Conservation (phyloP, 1,140 invertebrate species). For the Drosophila setifemur region DNA sequence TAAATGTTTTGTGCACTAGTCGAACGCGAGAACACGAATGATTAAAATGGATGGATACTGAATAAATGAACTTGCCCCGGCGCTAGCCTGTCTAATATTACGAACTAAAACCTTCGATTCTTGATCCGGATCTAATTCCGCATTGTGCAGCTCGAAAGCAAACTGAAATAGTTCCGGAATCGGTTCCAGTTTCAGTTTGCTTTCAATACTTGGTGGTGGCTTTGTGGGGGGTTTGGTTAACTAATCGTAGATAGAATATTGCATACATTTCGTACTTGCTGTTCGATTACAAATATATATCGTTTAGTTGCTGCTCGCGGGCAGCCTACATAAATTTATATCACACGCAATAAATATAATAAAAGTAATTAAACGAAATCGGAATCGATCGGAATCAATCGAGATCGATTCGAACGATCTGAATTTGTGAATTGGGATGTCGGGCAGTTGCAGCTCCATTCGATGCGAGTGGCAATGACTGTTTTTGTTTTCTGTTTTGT, state of each 20-base stretch:
- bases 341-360: conserved; percentile 77
- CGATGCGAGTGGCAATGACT: conserved; percentile 79
- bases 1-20: conserved; percentile 56
- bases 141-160: conserved; percentile 62
- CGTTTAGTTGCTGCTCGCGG: conserved; percentile 27
- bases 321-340: conserved; percentile 73
- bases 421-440: conserved; percentile 11
- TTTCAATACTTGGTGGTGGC: conserved; percentile 43
- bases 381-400: conserved; percentile 34
- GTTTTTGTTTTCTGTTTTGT: no score
- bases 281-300: conserved; percentile 50
- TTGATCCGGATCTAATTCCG: neutral
- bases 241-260: conserved; percentile 54
- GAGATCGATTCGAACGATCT: neutral
- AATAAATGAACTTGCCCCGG: conserved; percentile 53
- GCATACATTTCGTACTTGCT: conserved; percentile 53
- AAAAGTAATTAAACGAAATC: conserved; percentile 48
- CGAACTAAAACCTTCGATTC: conserved; percentile 25
- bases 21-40: conserved; percentile 43
- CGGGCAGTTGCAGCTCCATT: conserved; percentile 33
- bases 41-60: conserved; percentile 74
- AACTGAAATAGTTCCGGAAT: conserved; percentile 29
- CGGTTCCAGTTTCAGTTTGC: conserved; percentile 43
- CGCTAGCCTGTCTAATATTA: conserved; percentile 20
- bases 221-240: neutral